Conservation (phyloP, 2,888 invertebrate species). For the Phortica magna region DNA sequence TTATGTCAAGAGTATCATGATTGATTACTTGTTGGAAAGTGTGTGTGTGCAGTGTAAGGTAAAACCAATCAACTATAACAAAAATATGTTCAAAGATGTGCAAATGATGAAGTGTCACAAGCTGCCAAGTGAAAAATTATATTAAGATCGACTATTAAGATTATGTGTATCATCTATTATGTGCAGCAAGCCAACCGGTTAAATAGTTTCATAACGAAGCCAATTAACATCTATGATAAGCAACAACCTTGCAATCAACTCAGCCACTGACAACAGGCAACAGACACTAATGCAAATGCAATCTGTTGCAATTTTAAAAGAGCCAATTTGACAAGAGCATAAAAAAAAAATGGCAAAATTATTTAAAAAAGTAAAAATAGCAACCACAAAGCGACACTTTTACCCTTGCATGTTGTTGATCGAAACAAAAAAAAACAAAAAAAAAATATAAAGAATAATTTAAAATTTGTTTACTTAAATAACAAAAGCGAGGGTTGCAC, state of each 20-base stretch:
- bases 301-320: slow-evolving; percentile 29
- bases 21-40: neutral
- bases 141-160: too few relatives aligned
- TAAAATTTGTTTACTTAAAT: slow-evolving; percentile 22
- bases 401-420: neutral
- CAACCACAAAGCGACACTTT: slow-evolving; percentile 22
- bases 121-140: neutral
- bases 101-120: neutral
- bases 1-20: neutral
- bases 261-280: slow-evolving; percentile 11
- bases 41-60: neutral
- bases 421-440: too few relatives aligned
- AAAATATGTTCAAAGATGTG: neutral
- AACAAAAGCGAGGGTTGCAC: slow-evolving; percentile 18
- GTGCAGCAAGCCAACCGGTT: neutral
- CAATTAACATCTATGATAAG: slow-evolving; percentile 20
- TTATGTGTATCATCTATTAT: neutral
- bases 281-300: slow-evolving; percentile 25
- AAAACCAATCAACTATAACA: neutral
- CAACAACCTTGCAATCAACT: slow-evolving; percentile 20
- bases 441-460: slow-evolving; percentile 3
- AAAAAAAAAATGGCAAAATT: neutral
- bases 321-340: slow-evolving; percentile 8
- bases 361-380: slow-evolving; percentile 19
- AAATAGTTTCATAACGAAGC: neutral